Conservation (phyloP, 2,888 invertebrate genomes). For the Eupithecia exiguata region DNA sequence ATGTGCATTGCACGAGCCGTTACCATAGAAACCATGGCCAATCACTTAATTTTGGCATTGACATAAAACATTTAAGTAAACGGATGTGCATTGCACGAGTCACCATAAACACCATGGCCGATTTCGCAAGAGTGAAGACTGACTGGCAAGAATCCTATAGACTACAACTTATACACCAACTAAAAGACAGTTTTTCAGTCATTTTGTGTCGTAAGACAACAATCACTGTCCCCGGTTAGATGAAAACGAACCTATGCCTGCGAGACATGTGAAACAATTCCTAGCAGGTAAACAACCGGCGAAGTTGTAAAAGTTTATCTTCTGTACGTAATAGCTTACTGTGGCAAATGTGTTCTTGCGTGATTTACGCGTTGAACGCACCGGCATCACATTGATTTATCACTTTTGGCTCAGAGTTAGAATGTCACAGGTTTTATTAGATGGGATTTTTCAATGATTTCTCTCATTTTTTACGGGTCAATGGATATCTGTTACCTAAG, state of each 20-base stretch:
- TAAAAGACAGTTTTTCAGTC: not conserved
- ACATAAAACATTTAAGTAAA: not conserved
- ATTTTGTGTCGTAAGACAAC: not conserved
- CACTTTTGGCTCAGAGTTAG: constrained; percentile 38
- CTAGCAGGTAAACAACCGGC: constrained; percentile 3
- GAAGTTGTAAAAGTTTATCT: constrained; percentile 4
- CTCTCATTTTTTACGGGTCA: constrained; percentile 20
- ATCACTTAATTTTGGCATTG: too few relatives aligned
- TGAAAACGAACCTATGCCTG: not conserved
- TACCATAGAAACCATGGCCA: too few relatives aligned
- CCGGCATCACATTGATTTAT: constrained; percentile 46
- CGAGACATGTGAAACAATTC: not conserved
- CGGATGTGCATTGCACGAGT: not conserved
- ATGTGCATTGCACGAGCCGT: too few relatives aligned
- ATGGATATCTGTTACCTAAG: constrained; percentile 3
- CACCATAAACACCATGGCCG: not conserved
- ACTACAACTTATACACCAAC: not conserved
- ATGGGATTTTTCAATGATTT: constrained; percentile 30
- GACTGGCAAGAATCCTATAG: not conserved
- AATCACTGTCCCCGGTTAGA: not conserved
- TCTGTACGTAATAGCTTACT: constrained; percentile 18
- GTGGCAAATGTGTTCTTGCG: constrained; percentile 29
- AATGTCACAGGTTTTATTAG: constrained; percentile 41
- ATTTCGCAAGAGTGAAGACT: not conserved
- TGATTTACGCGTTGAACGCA: constrained; percentile 45